Evolutionary conservation across 2,113 vertebrate genomes (phyloP), one percentile per base, ranked within the genome.

Genomic region (Oncorhynchus clarkii): DNA sequence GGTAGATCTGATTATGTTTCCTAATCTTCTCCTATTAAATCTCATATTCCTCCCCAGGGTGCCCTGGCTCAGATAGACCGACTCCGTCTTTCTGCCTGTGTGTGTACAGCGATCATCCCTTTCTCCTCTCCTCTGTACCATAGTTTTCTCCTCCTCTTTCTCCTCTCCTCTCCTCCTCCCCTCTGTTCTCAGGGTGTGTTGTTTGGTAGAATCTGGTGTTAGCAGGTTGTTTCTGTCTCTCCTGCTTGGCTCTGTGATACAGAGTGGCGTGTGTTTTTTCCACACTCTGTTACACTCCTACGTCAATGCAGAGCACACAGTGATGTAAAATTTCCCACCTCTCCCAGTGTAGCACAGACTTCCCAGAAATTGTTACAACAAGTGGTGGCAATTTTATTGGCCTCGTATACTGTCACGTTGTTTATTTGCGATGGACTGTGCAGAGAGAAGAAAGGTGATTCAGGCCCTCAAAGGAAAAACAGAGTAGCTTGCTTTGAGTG

Each of bases 271-370:
- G 68, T 29, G 69, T 79, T 87, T 29, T 49, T 49, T 73, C 62
- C 12, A 69, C 88, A 84, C 75, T 45, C 39, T 45, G 39, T 45
- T 45, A 45, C 39, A 45, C 39, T 45, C 39, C 39, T 45, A 45
- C 39, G 39, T 45, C 39, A 45, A 9, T 45, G 74, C 77, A 74
- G 78, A 80, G 62, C 79, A 88, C 91, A 83, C 84, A 45, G 11
- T 68, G 62, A 87, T 91, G 91, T 89, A 87, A 90, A 88, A 92
- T 92, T 75, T 88, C 87, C 68, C 88, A 88, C 89, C 82, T 69
- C 68, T 77, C 74, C 70, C 67, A 82, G 65, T 48, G 78, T 26
- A 39, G 9, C 39, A 71, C 72, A 78, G 39, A 45, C 39, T 45
- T 45, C 39, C 39, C 67, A 66, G 75, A 89, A 81, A 81, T 85